Evolutionary conservation across 2,888 invertebrate species (phyloP), one percentile per base, ranked within the genome.

Genomic region (Euproctis similis): DNA sequence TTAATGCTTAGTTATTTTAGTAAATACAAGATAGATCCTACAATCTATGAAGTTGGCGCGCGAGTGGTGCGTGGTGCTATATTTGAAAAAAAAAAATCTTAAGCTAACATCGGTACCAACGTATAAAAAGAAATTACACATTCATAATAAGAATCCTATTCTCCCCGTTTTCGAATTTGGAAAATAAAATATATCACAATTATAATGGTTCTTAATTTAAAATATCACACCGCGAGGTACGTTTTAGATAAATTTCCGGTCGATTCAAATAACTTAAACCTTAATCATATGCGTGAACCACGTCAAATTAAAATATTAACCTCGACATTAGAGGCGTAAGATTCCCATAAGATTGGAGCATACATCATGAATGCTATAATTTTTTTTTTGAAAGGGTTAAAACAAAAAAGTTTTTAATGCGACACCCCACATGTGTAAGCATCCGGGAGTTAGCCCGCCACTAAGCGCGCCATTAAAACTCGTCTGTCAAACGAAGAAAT

Each of bases 341-440:
- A 65, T 76, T 77, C 77, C 73, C 81, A 77, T 73, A 66, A 55
- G 53, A 46, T 47, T 42, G 28, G 3, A 14, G 22, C 52, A 52
- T 59, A 65, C 73, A 72, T 75, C 73, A 77, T 59, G 41, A 59
- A 62, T 54, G 61, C 59, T 64, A 72, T 74, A 74, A 76, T 75
- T 76, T n/a, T n/a, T n/a, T n/a, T n/a, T n/a, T 68, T 74, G 70
- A 51, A 78, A 76, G 75, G 78, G 77, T 73, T 78, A 66, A 70
- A 60, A 71, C 54, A 74, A 78, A 76, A 77, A 70, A 67, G 65
- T 58, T 61, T n/a, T 52, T 48, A 47, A 53, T 59, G 58, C 57
- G 65, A 67, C 69, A 63, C 59, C 63, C 43, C 53, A 63, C 62
- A 59, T 65, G 56, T 54, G 54, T 37, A 45, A 36, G 42, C 54